These are phyloP conservation scores for Eulemur albifrons DNA, from an alignment of 2,797 vertebrate species.

Conservation along the genomic window DNA sequence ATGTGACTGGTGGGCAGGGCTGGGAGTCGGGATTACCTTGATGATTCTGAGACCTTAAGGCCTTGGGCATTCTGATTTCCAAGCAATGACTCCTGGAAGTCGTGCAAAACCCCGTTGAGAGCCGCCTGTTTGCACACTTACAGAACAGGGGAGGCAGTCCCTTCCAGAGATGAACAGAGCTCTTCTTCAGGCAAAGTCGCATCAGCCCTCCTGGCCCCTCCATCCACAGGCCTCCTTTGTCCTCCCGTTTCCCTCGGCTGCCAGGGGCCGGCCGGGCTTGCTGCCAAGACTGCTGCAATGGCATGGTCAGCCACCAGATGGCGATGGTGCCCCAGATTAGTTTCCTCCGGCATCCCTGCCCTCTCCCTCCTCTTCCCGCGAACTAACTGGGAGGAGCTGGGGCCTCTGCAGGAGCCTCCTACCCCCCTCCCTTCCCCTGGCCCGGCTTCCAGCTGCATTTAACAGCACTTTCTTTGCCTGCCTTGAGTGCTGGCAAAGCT, in stretches of 20 bases:
- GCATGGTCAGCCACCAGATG: not conserved
- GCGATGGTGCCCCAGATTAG: not conserved
- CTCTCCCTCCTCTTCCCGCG: not conserved
- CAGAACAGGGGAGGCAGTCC: not conserved
- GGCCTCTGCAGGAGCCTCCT: not conserved
- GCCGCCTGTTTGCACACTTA: not conserved
- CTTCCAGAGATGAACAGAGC: not conserved
- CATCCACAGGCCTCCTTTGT: not conserved
- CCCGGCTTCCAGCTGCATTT: not conserved
- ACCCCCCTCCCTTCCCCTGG: rapidly evolving
- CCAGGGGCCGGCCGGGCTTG: not conserved
- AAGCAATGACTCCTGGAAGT: too few species aligned
- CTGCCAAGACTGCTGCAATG: not conserved
- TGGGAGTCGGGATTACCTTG: not conserved
- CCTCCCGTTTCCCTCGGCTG: not conserved
- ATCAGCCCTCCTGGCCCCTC: not conserved
- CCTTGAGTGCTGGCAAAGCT: not conserved
- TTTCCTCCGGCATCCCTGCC: rapidly evolving
- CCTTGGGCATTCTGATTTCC: too few species aligned
- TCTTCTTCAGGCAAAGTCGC: not conserved
- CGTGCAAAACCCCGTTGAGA: not conserved
- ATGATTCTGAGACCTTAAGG: not conserved
- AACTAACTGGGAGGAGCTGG: not conserved
- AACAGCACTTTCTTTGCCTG: not conserved
- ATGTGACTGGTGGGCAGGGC: not conserved